These are phyloP conservation scores for Temnothorax curvispinosus DNA, from an alignment of 1,140 invertebrate species.

Conservation along the genomic window DNA sequence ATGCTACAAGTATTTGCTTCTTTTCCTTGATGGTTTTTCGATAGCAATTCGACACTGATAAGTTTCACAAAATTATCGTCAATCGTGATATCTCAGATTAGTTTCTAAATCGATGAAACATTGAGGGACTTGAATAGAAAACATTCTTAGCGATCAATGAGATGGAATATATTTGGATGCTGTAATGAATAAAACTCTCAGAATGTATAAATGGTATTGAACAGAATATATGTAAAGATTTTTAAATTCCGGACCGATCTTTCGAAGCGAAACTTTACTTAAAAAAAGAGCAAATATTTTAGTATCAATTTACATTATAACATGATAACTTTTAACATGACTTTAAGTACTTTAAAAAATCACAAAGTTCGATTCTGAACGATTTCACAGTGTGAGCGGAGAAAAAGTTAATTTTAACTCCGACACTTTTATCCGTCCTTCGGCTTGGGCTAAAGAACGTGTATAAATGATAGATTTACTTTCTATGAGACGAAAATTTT, in stretches of 20 bases:
- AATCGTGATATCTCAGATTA: conserved; percentile 66
- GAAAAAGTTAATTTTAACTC: background rate
- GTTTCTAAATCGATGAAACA: conserved; percentile 81
- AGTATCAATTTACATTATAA: background rate
- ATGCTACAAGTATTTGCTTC: conserved; percentile 64
- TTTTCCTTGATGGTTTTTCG: conserved; percentile 83
- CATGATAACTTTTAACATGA: too few species aligned
- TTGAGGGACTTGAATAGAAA: conserved; percentile 79
- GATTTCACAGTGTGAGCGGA: background rate
- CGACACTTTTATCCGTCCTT: background rate
- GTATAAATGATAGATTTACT: background rate
- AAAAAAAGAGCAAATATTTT: background rate
- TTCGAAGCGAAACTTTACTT: background rate
- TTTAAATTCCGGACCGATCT: background rate
- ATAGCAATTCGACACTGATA: conserved; percentile 85
- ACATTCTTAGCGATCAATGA: conserved; percentile 79
- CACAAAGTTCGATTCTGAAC: background rate
- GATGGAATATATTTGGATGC: conserved; percentile 76
- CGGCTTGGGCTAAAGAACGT: background rate
- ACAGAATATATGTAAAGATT: background rate
- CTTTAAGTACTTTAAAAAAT: background rate
- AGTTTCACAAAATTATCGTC: conserved; percentile 79
- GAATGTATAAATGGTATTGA: conserved; percentile 27
- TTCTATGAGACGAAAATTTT: background rate
- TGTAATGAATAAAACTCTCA: conserved; percentile 70